phyloP scores from a whole-genome alignment of 2,888 invertebrate species.

The Amblyjoppa proteus region DNA sequence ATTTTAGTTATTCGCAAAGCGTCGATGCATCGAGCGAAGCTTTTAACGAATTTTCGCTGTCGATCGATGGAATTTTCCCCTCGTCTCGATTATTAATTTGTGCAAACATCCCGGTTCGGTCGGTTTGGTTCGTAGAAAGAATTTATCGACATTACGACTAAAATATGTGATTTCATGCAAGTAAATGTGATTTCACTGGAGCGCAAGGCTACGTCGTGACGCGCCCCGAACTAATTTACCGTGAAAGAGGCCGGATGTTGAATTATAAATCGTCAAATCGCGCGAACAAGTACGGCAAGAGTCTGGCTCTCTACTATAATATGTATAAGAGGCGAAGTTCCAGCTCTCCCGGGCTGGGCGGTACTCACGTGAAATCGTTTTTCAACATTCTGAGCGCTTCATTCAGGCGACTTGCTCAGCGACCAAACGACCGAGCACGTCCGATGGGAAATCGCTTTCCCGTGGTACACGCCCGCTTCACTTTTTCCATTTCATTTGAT shows the following conservation, averaged over 20 bases:
- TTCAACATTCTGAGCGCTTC: constrained; percentile 21
- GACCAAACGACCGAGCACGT: constrained; percentile 31
- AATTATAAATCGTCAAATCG: constrained; percentile 3
- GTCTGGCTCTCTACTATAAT: constrained; percentile 2
- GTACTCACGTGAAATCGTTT: constrained; percentile 43
- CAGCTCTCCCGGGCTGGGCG: constrained; percentile 27
- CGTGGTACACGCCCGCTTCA: constrained; percentile 20
- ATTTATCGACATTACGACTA: not conserved
- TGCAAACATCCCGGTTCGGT: not conserved
- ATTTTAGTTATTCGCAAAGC: constrained; percentile 15
- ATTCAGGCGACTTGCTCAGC: constrained; percentile 6
- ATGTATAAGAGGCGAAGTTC: constrained; percentile 16
- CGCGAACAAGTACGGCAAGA: constrained; percentile 8
- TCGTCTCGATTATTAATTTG: not conserved
- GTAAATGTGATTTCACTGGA: not conserved
- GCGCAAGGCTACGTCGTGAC: not conserved
- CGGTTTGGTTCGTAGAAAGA: not conserved
- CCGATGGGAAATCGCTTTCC: constrained; percentile 55
- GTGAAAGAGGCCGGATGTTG: constrained; percentile 6
- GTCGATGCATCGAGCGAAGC: not conserved
- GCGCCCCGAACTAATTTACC: not conserved
- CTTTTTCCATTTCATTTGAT: constrained; percentile 7
- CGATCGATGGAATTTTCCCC: not conserved
- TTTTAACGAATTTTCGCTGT: constrained; percentile 2
- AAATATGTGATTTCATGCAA: not conserved